Percentiles rank a stretch among this genome's conserved stretches.
Conservation (phyloP, 2,797 vertebrate genomes). For the Pempheris klunzingeri region DNA sequence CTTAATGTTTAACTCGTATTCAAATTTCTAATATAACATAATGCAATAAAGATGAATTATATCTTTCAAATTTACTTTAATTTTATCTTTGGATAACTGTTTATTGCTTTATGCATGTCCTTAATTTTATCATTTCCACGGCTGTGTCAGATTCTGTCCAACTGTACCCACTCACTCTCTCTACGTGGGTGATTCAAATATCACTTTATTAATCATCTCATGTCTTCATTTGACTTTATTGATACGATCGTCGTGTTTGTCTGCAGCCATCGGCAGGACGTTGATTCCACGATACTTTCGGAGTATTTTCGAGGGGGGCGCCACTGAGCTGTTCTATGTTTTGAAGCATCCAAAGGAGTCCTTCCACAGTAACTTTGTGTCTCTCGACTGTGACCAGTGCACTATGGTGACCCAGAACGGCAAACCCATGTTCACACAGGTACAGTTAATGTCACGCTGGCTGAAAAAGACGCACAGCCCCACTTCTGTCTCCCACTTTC, state of each 20-base stretch:
- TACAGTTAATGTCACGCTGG: constrained; percentile 23
- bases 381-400: constrained; percentile 98
- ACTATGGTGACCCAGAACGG: constrained; percentile 99
- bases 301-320: constrained; percentile 98
- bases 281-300: constrained; percentile 99
- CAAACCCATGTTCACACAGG: constrained; percentile 99
- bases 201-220: background rate
- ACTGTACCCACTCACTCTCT: background rate
- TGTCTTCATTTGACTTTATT: background rate
- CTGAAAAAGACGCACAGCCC: background rate
- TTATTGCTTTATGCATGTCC: background rate
- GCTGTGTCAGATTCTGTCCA: background rate
- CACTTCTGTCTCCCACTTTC: background rate
- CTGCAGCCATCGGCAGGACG: constrained; percentile 95
- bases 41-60: no score
- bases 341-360: constrained; percentile 99
- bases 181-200: background rate
- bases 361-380: constrained; percentile 98
- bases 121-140: background rate
- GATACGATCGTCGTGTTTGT: background rate
- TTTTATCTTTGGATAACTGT: background rate
- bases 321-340: constrained; percentile 96
- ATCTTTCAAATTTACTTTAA: background rate
- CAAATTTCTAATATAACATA: no score
- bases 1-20: background rate